These are phyloP conservation scores for Athrips mouffetella DNA, from an alignment of 2,888 invertebrate species.

Conservation along the genomic window DNA sequence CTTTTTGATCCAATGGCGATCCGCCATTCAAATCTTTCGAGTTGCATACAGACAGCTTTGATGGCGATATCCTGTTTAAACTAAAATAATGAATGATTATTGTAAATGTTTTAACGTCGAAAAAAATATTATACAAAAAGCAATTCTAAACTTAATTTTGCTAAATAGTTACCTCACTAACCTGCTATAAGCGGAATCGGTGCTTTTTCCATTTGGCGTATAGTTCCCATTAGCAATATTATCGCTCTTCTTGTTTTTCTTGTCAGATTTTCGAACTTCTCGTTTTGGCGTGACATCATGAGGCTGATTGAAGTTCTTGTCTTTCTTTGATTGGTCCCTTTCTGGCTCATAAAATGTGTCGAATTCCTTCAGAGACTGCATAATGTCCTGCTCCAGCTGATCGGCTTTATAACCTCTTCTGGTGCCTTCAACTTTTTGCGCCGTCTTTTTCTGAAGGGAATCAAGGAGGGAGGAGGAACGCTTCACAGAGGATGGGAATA, in stretches of 20 bases:
- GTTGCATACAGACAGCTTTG: slow-evolving; percentile 65
- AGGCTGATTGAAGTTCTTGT: slow-evolving; percentile 37
- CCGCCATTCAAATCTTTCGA: slow-evolving; percentile 56
- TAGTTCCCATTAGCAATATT: slow-evolving; percentile 55
- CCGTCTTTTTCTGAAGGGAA: slow-evolving; percentile 67
- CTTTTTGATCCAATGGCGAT: slow-evolving; percentile 49
- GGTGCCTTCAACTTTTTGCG: slow-evolving; percentile 48
- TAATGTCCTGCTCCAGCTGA: slow-evolving; percentile 68
- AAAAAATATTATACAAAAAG: too few species aligned
- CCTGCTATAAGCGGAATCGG: slow-evolving; percentile 92
- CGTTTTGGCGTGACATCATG: slow-evolving; percentile 52
- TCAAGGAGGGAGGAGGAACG: slow-evolving; percentile 77
- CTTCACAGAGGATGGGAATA: slow-evolving; percentile 75
- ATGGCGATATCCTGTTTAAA: slow-evolving; percentile 69
- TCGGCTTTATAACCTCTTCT: slow-evolving; percentile 68
- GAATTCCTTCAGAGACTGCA: slow-evolving; percentile 73
- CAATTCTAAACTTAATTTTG: not conserved
- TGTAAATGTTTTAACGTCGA: too few species aligned
- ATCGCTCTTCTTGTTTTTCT: slow-evolving; percentile 55
- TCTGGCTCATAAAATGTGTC: slow-evolving; percentile 70
- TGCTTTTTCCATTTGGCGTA: slow-evolving; percentile 65
- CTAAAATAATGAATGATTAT: too few species aligned
- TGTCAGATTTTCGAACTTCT: slow-evolving; percentile 50
- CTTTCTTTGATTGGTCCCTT: slow-evolving; percentile 52
- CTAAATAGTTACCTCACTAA: slow-evolving; percentile 72